These are phyloP conservation scores for Melanotaenia nigrans DNA, from an alignment of 2,797 vertebrate genomes.

Conservation along the genomic window DNA sequence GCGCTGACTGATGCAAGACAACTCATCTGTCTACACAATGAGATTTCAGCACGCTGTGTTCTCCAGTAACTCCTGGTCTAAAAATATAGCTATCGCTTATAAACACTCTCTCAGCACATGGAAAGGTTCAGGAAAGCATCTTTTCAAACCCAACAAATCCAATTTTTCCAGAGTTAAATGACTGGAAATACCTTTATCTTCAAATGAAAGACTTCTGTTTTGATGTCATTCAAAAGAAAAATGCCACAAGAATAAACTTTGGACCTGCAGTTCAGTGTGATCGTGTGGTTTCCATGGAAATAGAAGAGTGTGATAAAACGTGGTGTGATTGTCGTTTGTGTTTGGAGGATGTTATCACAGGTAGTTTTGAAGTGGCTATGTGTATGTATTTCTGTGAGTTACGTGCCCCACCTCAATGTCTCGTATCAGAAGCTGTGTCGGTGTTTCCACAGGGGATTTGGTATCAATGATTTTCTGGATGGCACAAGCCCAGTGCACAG, in stretches of 20 bases:
- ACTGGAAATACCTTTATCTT: conserved; percentile 27
- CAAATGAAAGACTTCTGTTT: conserved; percentile 26
- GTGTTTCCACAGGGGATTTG: conserved; percentile 92
- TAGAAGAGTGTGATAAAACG: conserved; percentile 9
- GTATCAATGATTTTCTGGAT: conserved; percentile 93
- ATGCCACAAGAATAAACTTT: conserved; percentile 61
- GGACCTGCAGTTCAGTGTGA: conserved; percentile 52
- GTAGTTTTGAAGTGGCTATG: conserved; percentile 22
- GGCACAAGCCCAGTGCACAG: conserved; percentile 92
- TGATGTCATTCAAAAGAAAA: conserved; percentile 52
- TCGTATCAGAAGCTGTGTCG: conserved; percentile 93
- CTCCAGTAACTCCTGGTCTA: conserved; percentile 57
- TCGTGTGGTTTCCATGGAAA: conserved; percentile 60
- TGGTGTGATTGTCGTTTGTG: conserved; percentile 26
- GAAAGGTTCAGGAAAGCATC: conserved; percentile 15
- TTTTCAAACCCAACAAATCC: conserved; percentile 8
- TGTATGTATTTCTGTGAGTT: conserved; percentile 17
- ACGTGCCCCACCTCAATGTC: conserved; percentile 88
- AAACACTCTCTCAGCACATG: conserved; percentile 16
- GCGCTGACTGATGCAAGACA: conserved; percentile 57
- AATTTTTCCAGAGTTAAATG: conserved; percentile 10
- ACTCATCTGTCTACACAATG: conserved; percentile 64
- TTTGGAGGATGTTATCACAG: conserved; percentile 40
- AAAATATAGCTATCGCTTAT: conserved; percentile 49
- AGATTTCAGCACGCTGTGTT: conserved; percentile 62